These are phyloP conservation scores for Drosophila macrospina DNA, from an alignment of 2,888 invertebrate species.

Conservation along the genomic window DNA sequence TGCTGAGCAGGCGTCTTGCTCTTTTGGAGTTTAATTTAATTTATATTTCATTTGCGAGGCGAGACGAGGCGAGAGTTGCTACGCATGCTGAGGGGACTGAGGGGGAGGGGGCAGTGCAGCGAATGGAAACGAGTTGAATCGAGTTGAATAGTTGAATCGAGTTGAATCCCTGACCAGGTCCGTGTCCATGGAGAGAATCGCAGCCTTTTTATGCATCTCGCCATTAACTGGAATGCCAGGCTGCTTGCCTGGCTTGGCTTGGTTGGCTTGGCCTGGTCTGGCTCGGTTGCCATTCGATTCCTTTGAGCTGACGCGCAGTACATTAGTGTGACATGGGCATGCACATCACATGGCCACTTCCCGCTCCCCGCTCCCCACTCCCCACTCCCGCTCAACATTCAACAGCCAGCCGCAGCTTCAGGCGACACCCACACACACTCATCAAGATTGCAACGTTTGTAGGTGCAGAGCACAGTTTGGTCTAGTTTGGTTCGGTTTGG, in stretches of 20 bases:
- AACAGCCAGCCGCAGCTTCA: constrained; percentile 10
- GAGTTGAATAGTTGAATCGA: constrained; percentile 7
- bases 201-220: constrained; percentile 68
- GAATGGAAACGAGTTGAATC: constrained; percentile 5
- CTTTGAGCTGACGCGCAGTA: constrained; percentile 51
- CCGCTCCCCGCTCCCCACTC: neutral
- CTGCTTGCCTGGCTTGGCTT: constrained; percentile 4
- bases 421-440: constrained; percentile 37
- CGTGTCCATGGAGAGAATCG: constrained; percentile 25
- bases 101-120: neutral
- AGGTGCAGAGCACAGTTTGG: constrained; percentile 21
- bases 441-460: constrained; percentile 74
- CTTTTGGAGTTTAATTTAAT: constrained; percentile 77
- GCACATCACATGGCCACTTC: constrained; percentile 3
- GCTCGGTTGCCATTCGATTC: constrained; percentile 29
- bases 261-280: neutral
- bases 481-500: constrained; percentile 5
- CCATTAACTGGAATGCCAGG: constrained; percentile 61
- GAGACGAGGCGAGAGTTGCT: constrained; percentile 25
- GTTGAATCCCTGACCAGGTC: constrained; percentile 27
- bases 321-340: constrained; percentile 55
- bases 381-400: neutral
- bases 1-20: constrained; percentile 55
- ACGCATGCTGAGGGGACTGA: neutral
- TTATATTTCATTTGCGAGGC: constrained; percentile 70